phyloP scores from a whole-genome alignment of 2,797 vertebrate genomes.

The Myotis pilosus region DNA sequence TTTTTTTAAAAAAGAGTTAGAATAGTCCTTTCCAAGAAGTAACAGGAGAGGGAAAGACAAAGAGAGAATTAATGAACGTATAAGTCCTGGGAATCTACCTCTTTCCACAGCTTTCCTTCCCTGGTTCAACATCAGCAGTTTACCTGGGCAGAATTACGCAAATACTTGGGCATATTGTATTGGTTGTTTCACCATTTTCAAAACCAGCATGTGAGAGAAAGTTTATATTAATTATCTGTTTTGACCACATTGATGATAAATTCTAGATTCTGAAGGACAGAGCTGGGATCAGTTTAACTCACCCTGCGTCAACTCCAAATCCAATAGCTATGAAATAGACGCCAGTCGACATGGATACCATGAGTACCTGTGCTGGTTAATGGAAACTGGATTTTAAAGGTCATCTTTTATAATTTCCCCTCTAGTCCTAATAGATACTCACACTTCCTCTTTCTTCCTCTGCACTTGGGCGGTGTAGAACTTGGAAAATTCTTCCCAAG shows the following conservation, averaged over 20 bases:
- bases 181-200: conserved; percentile 3
- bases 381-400: not conserved
- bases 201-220: not conserved
- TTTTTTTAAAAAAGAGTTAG: no score
- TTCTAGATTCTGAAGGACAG: not conserved
- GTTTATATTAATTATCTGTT: not conserved
- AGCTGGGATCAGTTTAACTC: not conserved
- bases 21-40: not conserved
- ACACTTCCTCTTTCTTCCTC: not conserved
- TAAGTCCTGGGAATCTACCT: not conserved
- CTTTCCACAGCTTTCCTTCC: not conserved
- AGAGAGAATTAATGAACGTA: not conserved
- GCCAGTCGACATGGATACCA: not conserved
- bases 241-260: not conserved
- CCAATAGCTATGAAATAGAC: not conserved
- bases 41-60: not conserved
- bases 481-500: not conserved
- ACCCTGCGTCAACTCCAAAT: not conserved
- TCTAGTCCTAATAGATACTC: not conserved
- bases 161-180: not conserved
- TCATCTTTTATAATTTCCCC: not conserved
- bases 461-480: not conserved
- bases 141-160: not conserved
- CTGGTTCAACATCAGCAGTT: not conserved
- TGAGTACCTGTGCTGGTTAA: not conserved